These are phyloP conservation scores for Actinia tenebrosa DNA, from an alignment of 64 coral and sea anemone species.

Conservation along the genomic window DNA sequence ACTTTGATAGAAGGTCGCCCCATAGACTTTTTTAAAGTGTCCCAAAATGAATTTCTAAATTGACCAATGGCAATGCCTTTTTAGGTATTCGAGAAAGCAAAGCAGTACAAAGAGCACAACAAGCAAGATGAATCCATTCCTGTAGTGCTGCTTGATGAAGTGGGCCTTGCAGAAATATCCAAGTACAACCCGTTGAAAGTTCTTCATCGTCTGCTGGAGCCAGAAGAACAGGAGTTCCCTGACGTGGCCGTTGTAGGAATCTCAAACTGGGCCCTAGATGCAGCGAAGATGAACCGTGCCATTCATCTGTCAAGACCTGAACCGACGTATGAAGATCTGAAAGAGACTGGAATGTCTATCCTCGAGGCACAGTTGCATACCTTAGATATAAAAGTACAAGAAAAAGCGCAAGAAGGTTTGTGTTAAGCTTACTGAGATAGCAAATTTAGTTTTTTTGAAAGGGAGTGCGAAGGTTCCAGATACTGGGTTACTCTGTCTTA, in stretches of 20 bases:
- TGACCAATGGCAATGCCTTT: background rate
- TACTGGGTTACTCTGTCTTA: no score
- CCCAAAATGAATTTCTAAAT: background rate
- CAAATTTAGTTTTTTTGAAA: no score
- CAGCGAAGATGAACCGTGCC: slow-evolving; percentile 80
- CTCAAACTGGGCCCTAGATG: slow-evolving; percentile 74
- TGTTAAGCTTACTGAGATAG: background rate
- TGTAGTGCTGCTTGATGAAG: slow-evolving; percentile 68
- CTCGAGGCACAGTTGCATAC: background rate
- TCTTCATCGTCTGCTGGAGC: slow-evolving; percentile 57
- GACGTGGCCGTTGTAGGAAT: slow-evolving; percentile 73
- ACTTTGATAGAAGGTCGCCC: background rate
- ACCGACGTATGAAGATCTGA: slow-evolving; percentile 51
- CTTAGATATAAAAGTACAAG: background rate
- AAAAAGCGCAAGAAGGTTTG: background rate
- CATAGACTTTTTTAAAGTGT: background rate
- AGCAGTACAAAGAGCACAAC: slow-evolving; percentile 32
- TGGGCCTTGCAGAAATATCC: slow-evolving; percentile 66
- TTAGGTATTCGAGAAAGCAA: slow-evolving; percentile 70
- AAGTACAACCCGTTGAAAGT: slow-evolving; percentile 76
- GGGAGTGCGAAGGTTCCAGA: no score
- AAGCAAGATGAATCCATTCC: slow-evolving; percentile 36
- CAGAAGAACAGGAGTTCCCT: slow-evolving; percentile 31
- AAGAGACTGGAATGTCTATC: slow-evolving; percentile 57
- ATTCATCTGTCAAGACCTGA: slow-evolving; percentile 72